phyloP scores from a whole-genome alignment of 2,113 vertebrate species.

The Sigmodon hispidus region DNA sequence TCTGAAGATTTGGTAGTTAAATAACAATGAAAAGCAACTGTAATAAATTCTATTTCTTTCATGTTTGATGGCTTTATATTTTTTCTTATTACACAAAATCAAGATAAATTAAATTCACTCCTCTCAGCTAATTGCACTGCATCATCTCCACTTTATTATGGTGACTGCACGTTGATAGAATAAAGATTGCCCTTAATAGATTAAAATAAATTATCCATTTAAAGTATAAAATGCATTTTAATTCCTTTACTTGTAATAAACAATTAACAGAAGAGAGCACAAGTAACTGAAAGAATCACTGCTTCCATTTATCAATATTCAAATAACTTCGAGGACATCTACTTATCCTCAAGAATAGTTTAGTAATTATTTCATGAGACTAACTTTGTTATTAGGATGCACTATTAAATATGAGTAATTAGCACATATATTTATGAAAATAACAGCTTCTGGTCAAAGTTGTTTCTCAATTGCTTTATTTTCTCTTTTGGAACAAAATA shows the following conservation, averaged over 20 bases:
- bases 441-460: not conserved
- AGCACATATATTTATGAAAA: conserved; percentile 30
- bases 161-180: conserved; percentile 79
- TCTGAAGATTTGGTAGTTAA: conserved; percentile 39
- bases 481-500: not conserved
- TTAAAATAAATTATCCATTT: conserved; percentile 82
- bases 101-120: conserved; percentile 82
- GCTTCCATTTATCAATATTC: conserved; percentile 81
- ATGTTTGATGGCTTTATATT: conserved; percentile 55
- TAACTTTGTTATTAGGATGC: conserved; percentile 79
- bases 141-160: conserved; percentile 78
- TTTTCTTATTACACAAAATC: conserved; percentile 75
- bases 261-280: conserved; percentile 79
- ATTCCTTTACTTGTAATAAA: conserved; percentile 83
- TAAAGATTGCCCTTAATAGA: conserved; percentile 82
- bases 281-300: conserved; percentile 83
- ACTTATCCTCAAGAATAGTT: conserved; percentile 82
- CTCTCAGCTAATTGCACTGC: conserved; percentile 80
- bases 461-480: not conserved
- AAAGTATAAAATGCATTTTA: conserved; percentile 78
- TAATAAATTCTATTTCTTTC: conserved; percentile 51
- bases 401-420: conserved; percentile 78
- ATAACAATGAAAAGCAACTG: conserved; percentile 61
- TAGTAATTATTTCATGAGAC: conserved; percentile 80
- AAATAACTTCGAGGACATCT: conserved; percentile 84